Base-by-base conservation (phyloP, 1,140 invertebrate species). In the Coptotermes formosanus region DNA sequence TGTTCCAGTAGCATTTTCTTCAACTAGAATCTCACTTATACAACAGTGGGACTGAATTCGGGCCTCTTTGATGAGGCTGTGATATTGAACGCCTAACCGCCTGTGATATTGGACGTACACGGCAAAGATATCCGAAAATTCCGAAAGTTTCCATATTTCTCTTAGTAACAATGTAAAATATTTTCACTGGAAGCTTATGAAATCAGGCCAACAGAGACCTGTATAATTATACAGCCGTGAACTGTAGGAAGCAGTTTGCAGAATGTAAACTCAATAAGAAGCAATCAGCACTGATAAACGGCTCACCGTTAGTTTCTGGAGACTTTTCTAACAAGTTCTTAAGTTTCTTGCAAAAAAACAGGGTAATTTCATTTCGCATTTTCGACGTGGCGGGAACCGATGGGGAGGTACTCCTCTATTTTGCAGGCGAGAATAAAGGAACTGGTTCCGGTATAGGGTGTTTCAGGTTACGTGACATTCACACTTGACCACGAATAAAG, bases 241-340 rank as follows among this genome's bases (percentile, higher is more conserved):
- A 55, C 52, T 19, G 52, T 21, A 55, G 14, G 52, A 4, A 19
- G 52, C 64, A 30, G 64, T 30, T 75, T 30, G 3, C 11, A 75
- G 64, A 30, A n/a, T 30, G 64, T 30, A 75, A 75, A 75, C n/a
- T 75, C 25, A 75, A 75, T 75, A 75, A 75, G n/a, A 75, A 75
- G n/a, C 64, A 75, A 75, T 75, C 64, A 75, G 64, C 7, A 75
- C 64, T 75, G 64, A n/a, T 75, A 75, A 75, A 75, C n/a, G 64
- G 64, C 8, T 14, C 16, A 8, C 25, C 64, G n/a, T 16, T 30
- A 9, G 64, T 75, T 30, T 25, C n/a, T 16, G 0, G n/a, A 11
- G 25, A 75, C 64, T 75, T 75, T 75, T 75, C n/a, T 75, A 75
- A 75, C 0, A 75, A 75, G 64, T 30, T 75, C 64, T 30, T 75